phyloP scores from a whole-genome alignment of 2,113 vertebrate species.

The Phodopus roborovskii region DNA sequence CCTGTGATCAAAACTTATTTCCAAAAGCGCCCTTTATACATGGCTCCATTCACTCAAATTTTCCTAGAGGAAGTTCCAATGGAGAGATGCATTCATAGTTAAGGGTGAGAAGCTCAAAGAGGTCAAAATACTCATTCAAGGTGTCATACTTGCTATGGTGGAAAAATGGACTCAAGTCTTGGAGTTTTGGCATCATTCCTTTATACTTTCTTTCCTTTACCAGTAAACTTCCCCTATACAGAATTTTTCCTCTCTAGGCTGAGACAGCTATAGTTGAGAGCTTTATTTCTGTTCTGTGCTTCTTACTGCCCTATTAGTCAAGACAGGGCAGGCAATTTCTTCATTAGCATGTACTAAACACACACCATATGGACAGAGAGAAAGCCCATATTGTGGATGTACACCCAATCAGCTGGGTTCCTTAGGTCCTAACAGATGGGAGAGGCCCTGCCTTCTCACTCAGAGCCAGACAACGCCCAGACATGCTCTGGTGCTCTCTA shows the following conservation, averaged over 20 bases:
- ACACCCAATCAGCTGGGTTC: background rate
- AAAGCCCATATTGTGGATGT: background rate
- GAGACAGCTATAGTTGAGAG: background rate
- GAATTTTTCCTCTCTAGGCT: background rate
- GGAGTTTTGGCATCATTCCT: rapidly evolving
- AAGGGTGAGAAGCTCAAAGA: background rate
- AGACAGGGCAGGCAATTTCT: background rate
- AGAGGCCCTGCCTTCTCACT: background rate
- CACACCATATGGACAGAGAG: background rate
- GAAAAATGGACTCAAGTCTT: background rate
- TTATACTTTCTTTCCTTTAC: background rate
- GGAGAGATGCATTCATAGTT: background rate
- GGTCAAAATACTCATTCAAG: background rate
- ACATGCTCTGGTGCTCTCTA: background rate
- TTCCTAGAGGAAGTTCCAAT: background rate
- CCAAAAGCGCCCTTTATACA: background rate
- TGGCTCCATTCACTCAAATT: background rate
- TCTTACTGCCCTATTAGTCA: background rate
- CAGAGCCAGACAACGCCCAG: background rate
- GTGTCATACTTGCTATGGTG: background rate
- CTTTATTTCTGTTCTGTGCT: background rate
- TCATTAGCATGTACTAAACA: background rate
- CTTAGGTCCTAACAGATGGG: conserved; percentile 36
- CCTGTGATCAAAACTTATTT: background rate
- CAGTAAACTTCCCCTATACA: background rate